phyloP scores from a whole-genome alignment of 2,113 vertebrate genomes.

The Diphyllodes magnificus region DNA sequence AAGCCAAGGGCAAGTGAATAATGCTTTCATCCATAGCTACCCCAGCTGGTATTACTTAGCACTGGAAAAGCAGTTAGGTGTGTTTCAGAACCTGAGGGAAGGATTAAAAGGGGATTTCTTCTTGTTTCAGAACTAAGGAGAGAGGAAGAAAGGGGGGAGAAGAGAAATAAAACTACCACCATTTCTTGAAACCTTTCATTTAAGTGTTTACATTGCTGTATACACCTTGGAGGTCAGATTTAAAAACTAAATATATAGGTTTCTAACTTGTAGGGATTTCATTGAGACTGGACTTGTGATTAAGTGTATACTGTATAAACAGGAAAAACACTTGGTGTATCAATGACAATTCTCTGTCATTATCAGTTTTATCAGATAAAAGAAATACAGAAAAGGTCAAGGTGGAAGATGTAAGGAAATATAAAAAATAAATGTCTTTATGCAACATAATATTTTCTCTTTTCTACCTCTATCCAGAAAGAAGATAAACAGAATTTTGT shows the following conservation, averaged over 20 bases:
- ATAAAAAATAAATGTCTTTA: background rate
- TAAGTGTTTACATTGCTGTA: background rate
- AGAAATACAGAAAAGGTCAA: background rate
- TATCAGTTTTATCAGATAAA: background rate
- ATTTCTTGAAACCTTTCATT: background rate
- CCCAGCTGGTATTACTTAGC: background rate
- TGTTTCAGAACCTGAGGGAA: background rate
- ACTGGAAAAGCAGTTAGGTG: background rate
- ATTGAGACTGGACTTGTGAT: background rate
- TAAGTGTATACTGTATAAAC: background rate
- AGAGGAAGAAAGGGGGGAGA: accelerated
- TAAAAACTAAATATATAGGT: background rate
- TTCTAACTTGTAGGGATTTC: background rate
- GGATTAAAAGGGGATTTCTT: background rate
- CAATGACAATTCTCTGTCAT: background rate
- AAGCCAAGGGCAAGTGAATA: background rate
- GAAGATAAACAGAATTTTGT: background rate
- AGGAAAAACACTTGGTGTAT: background rate
- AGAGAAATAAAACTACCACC: background rate
- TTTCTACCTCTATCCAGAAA: background rate
- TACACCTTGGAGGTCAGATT: background rate
- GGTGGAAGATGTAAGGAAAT: background rate
- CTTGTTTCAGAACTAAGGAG: background rate
- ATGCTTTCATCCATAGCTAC: background rate
- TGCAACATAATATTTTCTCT: background rate